A percentile compares a stretch with the other conserved stretches of the same genome.
Conservation (phyloP, 2,888 invertebrate genomes). For the Monopis laevigella region DNA sequence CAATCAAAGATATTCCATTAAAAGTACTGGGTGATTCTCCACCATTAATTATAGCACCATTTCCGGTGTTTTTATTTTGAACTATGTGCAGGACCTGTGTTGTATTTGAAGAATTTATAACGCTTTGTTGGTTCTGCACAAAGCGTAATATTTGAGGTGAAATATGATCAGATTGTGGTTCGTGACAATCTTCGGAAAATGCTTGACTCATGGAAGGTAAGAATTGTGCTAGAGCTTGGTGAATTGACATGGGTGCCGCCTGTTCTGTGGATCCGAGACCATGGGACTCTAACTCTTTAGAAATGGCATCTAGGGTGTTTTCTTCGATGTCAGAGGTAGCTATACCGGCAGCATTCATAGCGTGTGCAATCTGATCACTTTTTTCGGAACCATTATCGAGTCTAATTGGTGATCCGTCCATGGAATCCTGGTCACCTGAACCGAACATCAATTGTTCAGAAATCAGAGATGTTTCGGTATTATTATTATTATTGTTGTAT, state of each 20-base stretch:
- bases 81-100: constrained; percentile 58
- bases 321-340: constrained; percentile 33
- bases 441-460: constrained; percentile 23
- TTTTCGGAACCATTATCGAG: constrained; percentile 36
- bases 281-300: too few species aligned
- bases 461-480: constrained; percentile 20
- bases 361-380: constrained; percentile 52
- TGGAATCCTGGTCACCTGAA: constrained; percentile 19
- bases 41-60: constrained; percentile 31
- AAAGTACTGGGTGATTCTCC: constrained; percentile 36
- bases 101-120: constrained; percentile 42
- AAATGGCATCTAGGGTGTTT: constrained; percentile 56
- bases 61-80: constrained; percentile 41
- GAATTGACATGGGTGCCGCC: constrained; percentile 46
- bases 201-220: constrained; percentile 50
- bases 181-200: constrained; percentile 34
- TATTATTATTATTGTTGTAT: constrained; percentile 22
- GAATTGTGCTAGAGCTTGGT: constrained; percentile 59
- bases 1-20: constrained; percentile 50
- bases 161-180: constrained; percentile 27
- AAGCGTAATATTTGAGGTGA: constrained; percentile 54
- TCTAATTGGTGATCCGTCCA: background rate
- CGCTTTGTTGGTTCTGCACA: constrained; percentile 46
- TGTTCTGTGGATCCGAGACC: constrained; percentile 34
- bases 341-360: constrained; percentile 57